Percentiles rank a stretch among this genome's conserved stretches.
These are phyloP conservation scores for Fundulus diaphanus DNA, from an alignment of 2,797 vertebrate species.

Conservation along the genomic window DNA sequence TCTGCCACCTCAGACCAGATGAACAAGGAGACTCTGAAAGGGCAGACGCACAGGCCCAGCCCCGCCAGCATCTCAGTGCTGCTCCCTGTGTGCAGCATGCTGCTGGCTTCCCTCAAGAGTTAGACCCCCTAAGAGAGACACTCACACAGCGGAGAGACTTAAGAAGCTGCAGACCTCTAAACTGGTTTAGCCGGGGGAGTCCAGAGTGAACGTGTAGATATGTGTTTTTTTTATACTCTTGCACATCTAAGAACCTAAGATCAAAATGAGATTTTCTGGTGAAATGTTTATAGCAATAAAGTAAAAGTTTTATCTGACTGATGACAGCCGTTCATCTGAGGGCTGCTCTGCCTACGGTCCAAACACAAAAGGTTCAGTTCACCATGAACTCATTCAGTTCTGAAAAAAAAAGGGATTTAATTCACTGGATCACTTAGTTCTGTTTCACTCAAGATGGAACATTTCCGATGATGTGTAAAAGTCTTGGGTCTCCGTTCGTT, in stretches of 20 bases:
- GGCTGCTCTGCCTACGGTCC: not conserved
- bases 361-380: not conserved
- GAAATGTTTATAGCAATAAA: slow-evolving; percentile 1
- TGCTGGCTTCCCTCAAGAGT: slow-evolving; percentile 60
- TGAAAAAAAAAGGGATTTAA: not conserved
- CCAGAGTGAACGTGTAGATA: not conserved
- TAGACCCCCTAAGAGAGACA: slow-evolving; percentile 38
- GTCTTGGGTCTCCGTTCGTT: not conserved
- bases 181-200: slow-evolving; percentile 14
- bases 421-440: not conserved
- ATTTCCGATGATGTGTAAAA: not conserved
- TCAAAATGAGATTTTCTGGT: not conserved
- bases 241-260: not conserved
- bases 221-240: slow-evolving; percentile 21
- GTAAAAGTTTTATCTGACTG: slow-evolving; percentile 6
- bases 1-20: slow-evolving; percentile 78
- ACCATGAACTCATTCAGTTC: not conserved
- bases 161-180: not conserved
- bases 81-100: slow-evolving; percentile 62
- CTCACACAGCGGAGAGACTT: not conserved
- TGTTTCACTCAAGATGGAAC: not conserved
- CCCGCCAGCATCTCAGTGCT: slow-evolving; percentile 66
- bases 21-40: slow-evolving; percentile 90
- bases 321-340: slow-evolving; percentile 5
- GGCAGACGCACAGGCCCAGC: slow-evolving; percentile 55